Conservation (phyloP, 2,888 invertebrate species). For the Megalurothrips usitatus region DNA sequence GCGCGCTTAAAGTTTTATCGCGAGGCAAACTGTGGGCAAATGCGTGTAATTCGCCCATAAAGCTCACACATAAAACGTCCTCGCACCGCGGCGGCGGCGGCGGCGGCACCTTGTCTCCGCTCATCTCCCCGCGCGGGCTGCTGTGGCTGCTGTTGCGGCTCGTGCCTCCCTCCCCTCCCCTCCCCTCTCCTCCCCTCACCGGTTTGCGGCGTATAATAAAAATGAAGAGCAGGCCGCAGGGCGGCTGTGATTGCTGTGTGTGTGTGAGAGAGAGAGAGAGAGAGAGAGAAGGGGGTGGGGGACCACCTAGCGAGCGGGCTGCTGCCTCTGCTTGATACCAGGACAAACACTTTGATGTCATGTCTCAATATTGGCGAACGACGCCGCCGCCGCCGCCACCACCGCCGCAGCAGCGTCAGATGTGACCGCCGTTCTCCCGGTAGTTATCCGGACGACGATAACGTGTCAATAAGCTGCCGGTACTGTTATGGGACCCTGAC, state of each 20-base stretch:
- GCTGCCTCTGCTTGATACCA: background rate
- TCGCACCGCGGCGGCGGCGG: background rate
- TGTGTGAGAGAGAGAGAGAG: background rate
- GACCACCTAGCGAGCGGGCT: background rate
- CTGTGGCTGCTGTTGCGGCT: too few species aligned
- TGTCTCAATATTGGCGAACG: constrained; percentile 6
- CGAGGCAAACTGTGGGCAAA: constrained; percentile 16
- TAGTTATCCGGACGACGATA: too few species aligned
- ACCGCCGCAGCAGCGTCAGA: too few species aligned
- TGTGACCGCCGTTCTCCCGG: too few species aligned
- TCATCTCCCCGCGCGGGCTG: background rate
- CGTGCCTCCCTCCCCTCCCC: background rate
- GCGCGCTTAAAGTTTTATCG: constrained; percentile 21
- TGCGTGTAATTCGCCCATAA: constrained; percentile 19
- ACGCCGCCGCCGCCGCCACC: background rate
- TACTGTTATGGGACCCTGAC: too few species aligned
- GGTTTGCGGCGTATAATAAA: background rate
- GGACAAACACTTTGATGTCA: background rate
- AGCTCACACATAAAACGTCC: background rate
- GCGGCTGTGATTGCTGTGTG: background rate
- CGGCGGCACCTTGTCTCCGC: too few species aligned
- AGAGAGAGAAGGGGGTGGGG: background rate
- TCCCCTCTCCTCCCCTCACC: background rate
- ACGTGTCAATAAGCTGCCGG: too few species aligned
- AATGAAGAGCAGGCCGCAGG: background rate